Conservation (phyloP, 2,888 invertebrate species). For the Tillus elongatus region DNA sequence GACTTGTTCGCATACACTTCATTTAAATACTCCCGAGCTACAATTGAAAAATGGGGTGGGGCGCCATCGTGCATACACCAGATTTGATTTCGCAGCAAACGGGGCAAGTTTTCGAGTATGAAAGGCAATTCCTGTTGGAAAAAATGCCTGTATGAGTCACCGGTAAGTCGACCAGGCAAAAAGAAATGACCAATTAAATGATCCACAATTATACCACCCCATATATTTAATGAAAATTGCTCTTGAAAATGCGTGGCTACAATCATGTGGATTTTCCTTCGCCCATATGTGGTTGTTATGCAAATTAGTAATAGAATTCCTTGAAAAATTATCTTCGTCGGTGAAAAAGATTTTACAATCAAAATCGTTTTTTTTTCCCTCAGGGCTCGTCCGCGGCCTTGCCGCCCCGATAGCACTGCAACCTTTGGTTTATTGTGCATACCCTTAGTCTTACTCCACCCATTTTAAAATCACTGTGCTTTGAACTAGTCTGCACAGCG, state of each 20-base stretch:
- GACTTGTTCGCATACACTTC: neutral
- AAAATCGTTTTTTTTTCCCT: too few species aligned
- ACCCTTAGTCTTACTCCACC: too few species aligned
- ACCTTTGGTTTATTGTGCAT: too few species aligned
- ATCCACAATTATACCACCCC: neutral
- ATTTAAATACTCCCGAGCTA: neutral
- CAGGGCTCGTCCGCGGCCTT: too few species aligned
- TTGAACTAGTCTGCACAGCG: too few species aligned
- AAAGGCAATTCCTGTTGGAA: neutral
- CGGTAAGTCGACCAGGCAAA: neutral
- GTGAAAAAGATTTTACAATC: too few species aligned
- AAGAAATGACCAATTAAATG: neutral
- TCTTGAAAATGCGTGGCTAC: too few species aligned
- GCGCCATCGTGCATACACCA: conserved; percentile 4
- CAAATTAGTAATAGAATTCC: too few species aligned
- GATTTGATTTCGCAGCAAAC: neutral
- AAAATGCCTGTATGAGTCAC: neutral
- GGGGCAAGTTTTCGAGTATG: neutral
- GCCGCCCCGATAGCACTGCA: too few species aligned
- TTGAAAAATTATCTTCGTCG: too few species aligned
- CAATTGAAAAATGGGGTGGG: neutral
- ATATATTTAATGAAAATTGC: neutral
- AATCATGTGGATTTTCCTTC: neutral
- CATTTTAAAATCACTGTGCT: too few species aligned
- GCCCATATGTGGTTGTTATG: too few species aligned